Conservation (phyloP, 2,113 vertebrate species). For the Anarrhichthys ocellatus region DNA sequence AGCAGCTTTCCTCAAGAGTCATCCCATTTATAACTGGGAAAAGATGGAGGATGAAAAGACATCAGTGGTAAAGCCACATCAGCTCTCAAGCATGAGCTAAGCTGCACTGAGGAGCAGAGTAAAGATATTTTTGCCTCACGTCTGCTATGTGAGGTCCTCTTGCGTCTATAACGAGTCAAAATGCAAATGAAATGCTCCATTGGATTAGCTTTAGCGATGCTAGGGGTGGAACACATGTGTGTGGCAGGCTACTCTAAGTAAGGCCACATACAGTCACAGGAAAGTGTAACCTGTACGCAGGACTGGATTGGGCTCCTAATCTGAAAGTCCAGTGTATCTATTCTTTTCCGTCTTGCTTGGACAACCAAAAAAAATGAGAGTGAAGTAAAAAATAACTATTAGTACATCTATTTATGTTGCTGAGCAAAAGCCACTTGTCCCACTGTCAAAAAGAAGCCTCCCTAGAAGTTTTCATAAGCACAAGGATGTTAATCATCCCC, state of each 20-base stretch:
- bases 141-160: conserved; percentile 36
- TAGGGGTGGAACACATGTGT: conserved; percentile 38
- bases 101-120: conserved; percentile 54
- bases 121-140: conserved; percentile 43
- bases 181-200: conserved; percentile 62
- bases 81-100: conserved; percentile 54
- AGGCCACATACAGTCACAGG: conserved; percentile 36
- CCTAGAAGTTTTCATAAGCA: conserved; percentile 26
- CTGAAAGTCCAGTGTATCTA: conserved; percentile 18
- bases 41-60: conserved; percentile 45
- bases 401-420: not conserved
- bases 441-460: conserved; percentile 26
- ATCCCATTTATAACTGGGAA: conserved; percentile 57
- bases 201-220: conserved; percentile 58
- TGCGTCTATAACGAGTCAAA: conserved; percentile 47
- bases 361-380: conserved; percentile 24
- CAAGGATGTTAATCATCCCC: conserved; percentile 33
- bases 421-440: conserved; percentile 47
- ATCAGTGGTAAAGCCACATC: conserved; percentile 44
- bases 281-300: conserved; percentile 29
- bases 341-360: conserved; percentile 22
- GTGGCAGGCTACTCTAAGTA: conserved; percentile 55
- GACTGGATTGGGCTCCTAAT: conserved; percentile 44
- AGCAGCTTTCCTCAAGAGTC: conserved; percentile 39
- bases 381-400: conserved; percentile 15